Base-by-base conservation (phyloP, 92 coral and sea anemone genomes). In the Chrysogorgia sp. region DNA sequence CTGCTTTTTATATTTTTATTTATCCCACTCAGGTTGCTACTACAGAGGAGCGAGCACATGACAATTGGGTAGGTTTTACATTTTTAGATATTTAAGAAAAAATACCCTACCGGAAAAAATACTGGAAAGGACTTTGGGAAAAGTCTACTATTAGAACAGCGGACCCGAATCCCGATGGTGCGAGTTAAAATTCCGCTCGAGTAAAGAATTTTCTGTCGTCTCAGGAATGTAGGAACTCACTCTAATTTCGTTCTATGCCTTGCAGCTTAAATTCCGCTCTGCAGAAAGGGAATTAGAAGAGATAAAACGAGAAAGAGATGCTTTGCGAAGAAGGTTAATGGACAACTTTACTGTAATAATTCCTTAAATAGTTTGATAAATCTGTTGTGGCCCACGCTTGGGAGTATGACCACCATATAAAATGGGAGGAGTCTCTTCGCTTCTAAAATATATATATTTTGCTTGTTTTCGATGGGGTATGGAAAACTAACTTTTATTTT, bases 271-370 rank as follows among this genome's bases (percentile, higher is more conserved):
- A 37, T 90, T 83, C 47, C 85, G 97, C 47, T 78, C 91, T 8
- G 83, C 90, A 10, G 91, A 81, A n/a, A 49, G 96, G 48, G 97
- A 92, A 74, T 77, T 84, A 9, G 96, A 90, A 1, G 97, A 89
- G 41, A 40, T 88, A 23, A 90, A 86, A 74, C 92, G 92, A 7
- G 96, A 92, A 50, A 79, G 90, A 25, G 97, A 92, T 69, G 88
- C 90, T 28, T 70, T 90, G 47, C 84, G 96, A 75, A 81, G 96
- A 82, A 90, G 91, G 97, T 87, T 57, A 48, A 85, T 22, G 23
- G 26, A 2, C 21, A 4, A 3, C 7, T 29, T 10, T 19, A 30
- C 5, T n/a, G n/a, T n/a, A n/a, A n/a, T n/a, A 49, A 35, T 50
- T 24, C 6, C 15, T 53, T 1, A 43, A 0, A 20, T 12, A 31